A percentile compares a stretch with the other conserved stretches of the same genome.
Conservation (phyloP, 2,113 vertebrate species). For the Serilophus lunatus region DNA sequence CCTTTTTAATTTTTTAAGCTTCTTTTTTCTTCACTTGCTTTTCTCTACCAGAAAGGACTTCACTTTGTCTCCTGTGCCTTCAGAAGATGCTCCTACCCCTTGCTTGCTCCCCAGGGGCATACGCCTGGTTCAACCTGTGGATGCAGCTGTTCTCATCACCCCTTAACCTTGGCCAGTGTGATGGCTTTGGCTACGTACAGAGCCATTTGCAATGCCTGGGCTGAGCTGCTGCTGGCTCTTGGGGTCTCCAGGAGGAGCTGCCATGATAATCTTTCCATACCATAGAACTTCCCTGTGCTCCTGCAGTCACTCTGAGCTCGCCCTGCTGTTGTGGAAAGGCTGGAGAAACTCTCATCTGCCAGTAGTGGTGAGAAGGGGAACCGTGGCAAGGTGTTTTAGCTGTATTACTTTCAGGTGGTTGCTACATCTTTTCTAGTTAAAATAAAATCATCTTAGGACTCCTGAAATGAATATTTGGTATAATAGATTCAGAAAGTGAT, state of each 20-base stretch:
- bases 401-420: conserved; percentile 64
- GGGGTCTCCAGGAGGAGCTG: neutral
- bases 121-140: fast-evolving
- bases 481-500: conserved; percentile 77
- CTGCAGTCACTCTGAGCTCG: neutral
- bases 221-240: neutral
- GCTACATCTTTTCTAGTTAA: conserved; percentile 74
- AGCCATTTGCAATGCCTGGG: neutral
- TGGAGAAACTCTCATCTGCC: neutral
- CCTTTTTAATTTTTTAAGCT: neutral
- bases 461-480: conserved; percentile 70
- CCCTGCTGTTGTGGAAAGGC: fast-evolving
- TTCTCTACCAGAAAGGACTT: neutral
- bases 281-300: fast-evolving
- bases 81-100: neutral
- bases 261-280: fast-evolving
- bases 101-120: fast-evolving
- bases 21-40: neutral
- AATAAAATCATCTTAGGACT: conserved; percentile 71
- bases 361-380: neutral
- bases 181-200: neutral
- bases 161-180: fast-evolving
- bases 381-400: neutral
- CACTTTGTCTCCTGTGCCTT: neutral
- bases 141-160: neutral